Evolutionary conservation across 2,113 vertebrate species (phyloP), one percentile per base, ranked within the genome.

Genomic region (Gobio gobio): DNA sequence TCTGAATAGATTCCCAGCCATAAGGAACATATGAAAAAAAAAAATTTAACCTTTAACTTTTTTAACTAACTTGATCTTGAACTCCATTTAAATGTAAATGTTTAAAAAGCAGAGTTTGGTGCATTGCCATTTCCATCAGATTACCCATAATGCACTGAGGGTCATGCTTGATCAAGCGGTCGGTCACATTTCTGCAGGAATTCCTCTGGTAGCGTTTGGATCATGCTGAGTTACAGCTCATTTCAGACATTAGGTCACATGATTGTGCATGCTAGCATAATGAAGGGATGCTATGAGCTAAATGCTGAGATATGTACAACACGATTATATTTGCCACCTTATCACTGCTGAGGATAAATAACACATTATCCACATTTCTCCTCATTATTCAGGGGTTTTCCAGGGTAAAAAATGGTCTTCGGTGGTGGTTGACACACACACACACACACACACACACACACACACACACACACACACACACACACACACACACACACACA

Each of bases 211-310:
- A 51, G 16, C 3, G 58, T 20, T 24, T 45, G 56, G 78, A 79
- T 66, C 78, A 81, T 10, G 24, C 78, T 29, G 78, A 13, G 59
- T 40, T 24, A 66, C 59, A 49, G 45, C 59, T 20, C 40, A 66
- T 43, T 63, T 81, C 51, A 51, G 78, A 51, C 68, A 66, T 51
- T 58, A 78, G 40, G 61, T 74, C 49, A 73, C 70, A 43, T 58
- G 51, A 75, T 73, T 29, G 18, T 9, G 54, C 29, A 45, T 22
- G n/a, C 9, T 72, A 16, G 66, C 9, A 58, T 43, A 77, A 77
- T n/a, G 29, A 56, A 29, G 22, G 75, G n/a, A 49, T 2, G n/a
- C 7, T 9, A 16, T 74, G 43, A 74, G 20, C 54, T 56, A 54
- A 70, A 45, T 47, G 70, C 12, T 0, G 6, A 26, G 5, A 49